Conservation (phyloP, 2,113 vertebrate species). For the Mellivora capensis region DNA sequence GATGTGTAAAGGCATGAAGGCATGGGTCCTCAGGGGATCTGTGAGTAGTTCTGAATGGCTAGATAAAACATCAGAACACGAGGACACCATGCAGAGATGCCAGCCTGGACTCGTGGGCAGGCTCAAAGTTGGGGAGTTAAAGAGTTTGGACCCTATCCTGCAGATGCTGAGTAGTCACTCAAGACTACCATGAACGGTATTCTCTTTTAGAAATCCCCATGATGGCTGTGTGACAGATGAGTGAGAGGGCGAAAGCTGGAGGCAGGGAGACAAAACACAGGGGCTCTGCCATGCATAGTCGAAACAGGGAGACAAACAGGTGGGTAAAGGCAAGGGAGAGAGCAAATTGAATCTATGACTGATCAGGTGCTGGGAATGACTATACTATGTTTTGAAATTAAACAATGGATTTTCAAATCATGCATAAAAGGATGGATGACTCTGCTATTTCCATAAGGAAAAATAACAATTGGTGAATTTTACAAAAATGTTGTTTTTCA, state of each 20-base stretch:
- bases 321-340: neutral
- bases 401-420: neutral
- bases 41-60: neutral
- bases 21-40: neutral
- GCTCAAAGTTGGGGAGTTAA: neutral
- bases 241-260: neutral
- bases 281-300: rapidly evolving
- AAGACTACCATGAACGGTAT: neutral
- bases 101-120: neutral
- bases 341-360: neutral
- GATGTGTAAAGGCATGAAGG: neutral
- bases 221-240: neutral
- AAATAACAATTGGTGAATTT: neutral
- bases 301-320: neutral
- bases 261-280: neutral
- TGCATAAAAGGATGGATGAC: neutral
- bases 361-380: neutral
- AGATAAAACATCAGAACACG: neutral
- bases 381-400: neutral
- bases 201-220: neutral
- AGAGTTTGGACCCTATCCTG: neutral
- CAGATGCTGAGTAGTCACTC: neutral
- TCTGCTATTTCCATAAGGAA: neutral
- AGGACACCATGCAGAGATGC: neutral
- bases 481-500: neutral